These are phyloP conservation scores for Cyprinodon tularosa DNA, from an alignment of 2,113 vertebrate genomes.

Conservation along the genomic window DNA sequence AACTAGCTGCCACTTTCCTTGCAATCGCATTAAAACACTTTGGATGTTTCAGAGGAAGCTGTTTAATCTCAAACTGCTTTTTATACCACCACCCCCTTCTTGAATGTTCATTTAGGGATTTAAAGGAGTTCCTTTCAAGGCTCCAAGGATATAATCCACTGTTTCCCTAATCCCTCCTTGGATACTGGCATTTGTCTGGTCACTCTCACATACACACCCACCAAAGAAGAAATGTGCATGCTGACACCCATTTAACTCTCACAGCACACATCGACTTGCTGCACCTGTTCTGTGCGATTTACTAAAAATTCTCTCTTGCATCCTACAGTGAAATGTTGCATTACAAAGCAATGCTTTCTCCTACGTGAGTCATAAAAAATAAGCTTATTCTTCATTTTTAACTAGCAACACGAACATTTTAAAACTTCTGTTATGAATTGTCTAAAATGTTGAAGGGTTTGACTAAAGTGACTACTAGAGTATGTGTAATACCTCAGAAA, in stretches of 20 bases:
- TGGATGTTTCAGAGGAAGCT: slow-evolving; percentile 24
- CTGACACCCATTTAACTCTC: slow-evolving; percentile 3
- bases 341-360: neutral
- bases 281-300: neutral
- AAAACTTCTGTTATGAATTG: too few species aligned
- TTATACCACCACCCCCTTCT: slow-evolving; percentile 57
- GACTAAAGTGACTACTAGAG: neutral
- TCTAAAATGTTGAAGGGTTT: too few species aligned
- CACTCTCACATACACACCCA: slow-evolving; percentile 25
- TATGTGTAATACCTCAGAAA: too few species aligned
- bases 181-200: slow-evolving; percentile 29
- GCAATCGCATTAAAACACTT: neutral
- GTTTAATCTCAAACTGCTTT: slow-evolving; percentile 28
- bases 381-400: neutral
- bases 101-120: slow-evolving; percentile 60
- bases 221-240: neutral
- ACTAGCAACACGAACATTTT: neutral
- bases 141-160: slow-evolving; percentile 54
- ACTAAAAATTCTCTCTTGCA: neutral
- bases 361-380: neutral
- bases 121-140: slow-evolving; percentile 45
- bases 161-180: slow-evolving; percentile 63
- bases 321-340: neutral
- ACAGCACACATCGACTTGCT: slow-evolving; percentile 2
- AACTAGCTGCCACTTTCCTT: slow-evolving; percentile 23